phyloP scores from a whole-genome alignment of 37 sponge, comb jelly and placozoan species.

The Halichondria panicea region DNA sequence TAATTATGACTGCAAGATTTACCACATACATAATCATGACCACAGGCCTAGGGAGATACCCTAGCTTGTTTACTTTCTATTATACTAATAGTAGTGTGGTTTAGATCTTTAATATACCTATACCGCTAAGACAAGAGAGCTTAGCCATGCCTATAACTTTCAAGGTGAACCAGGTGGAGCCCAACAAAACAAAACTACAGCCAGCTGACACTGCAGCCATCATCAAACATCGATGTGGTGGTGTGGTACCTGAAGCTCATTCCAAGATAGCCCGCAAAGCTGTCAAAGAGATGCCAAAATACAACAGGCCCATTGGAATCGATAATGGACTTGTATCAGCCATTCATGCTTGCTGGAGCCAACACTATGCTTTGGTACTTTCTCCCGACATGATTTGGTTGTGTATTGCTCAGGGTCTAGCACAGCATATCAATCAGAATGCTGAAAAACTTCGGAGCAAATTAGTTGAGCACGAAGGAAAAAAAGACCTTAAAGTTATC shows the following conservation, averaged over 20 bases:
- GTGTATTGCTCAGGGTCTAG: slow-evolving; percentile 50
- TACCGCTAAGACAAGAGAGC: too few species aligned
- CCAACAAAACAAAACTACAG: not conserved
- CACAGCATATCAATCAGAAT: slow-evolving; percentile 47
- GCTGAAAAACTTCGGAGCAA: slow-evolving; percentile 51
- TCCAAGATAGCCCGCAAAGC: not conserved
- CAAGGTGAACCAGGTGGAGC: slow-evolving; percentile 8
- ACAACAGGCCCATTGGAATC: not conserved
- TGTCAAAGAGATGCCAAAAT: not conserved
- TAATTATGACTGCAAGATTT: too few species aligned
- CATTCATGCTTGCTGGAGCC: not conserved
- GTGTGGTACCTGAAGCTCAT: slow-evolving; percentile 12
- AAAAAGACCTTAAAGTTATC: slow-evolving; percentile 8
- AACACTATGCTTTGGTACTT: slow-evolving; percentile 50
- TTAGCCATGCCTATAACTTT: too few species aligned
- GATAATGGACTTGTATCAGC: slow-evolving; percentile 12
- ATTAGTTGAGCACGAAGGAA: slow-evolving; percentile 69
- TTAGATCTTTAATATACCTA: too few species aligned
- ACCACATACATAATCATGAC: too few species aligned
- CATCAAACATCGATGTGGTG: slow-evolving; percentile 15
- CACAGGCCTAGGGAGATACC: too few species aligned
- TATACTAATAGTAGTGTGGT: too few species aligned
- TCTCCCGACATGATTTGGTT: slow-evolving; percentile 64
- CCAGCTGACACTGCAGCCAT: not conserved
- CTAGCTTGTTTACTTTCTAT: too few species aligned